Conservation (phyloP, 2,113 vertebrate species). For the Recurvirostra avosetta region DNA sequence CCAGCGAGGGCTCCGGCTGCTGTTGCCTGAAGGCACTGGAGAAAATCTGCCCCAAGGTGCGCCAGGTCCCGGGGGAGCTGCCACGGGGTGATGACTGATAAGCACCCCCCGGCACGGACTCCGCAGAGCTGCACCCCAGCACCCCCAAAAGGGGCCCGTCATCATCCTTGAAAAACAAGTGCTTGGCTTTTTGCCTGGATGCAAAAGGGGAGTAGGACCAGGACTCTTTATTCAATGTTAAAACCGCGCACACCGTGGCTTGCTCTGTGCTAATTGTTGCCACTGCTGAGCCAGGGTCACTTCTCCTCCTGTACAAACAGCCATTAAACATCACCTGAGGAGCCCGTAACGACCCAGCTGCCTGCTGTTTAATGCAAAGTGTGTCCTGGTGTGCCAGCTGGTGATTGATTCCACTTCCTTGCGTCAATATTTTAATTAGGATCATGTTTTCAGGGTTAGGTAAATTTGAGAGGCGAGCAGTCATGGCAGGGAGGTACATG, state of each 20-base stretch:
- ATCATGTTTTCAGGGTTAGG: neutral
- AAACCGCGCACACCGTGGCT: accelerated
- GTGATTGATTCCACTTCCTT: neutral
- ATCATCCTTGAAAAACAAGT: neutral
- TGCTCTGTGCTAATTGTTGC: neutral
- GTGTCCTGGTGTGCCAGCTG: neutral
- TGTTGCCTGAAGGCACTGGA: neutral
- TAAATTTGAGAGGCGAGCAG: neutral
- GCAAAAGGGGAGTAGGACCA: neutral
- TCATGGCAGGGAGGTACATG: accelerated
- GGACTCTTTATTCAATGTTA: neutral
- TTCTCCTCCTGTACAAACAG: neutral
- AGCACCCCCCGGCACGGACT: accelerated
- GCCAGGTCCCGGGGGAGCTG: neutral
- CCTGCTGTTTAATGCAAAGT: neutral
- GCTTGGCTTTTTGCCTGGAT: neutral
- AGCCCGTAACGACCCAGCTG: neutral
- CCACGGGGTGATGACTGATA: too few species aligned
- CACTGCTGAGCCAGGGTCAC: neutral
- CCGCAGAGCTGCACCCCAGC: accelerated
- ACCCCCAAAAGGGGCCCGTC: accelerated
- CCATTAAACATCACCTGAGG: neutral
- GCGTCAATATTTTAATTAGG: neutral
- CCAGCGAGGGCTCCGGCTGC: neutral
- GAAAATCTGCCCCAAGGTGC: neutral